Percentiles rank a stretch among this genome's conserved stretches.
phyloP scores from a whole-genome alignment of 1,140 invertebrate species.

The Planococcus citri region DNA sequence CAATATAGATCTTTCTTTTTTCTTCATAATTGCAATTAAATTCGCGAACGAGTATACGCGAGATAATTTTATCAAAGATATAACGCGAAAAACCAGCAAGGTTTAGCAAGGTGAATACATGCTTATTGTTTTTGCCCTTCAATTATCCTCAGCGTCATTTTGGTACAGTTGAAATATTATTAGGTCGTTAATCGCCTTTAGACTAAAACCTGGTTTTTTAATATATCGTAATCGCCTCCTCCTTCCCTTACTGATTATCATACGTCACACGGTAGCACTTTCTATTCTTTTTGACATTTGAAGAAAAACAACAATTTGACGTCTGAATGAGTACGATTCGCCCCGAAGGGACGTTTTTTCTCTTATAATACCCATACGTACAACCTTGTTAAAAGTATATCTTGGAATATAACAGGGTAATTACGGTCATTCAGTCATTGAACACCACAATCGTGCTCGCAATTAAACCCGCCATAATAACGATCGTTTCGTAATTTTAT shows the following conservation, averaged over 20 bases:
- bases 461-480: too few relatives aligned
- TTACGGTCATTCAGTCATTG: neutral
- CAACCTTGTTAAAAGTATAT: neutral
- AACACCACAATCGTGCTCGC: too few relatives aligned
- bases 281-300: neutral
- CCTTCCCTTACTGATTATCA: too few relatives aligned
- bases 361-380: too few relatives aligned
- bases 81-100: neutral
- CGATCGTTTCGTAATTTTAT: too few relatives aligned
- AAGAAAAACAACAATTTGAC: neutral
- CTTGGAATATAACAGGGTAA: too few relatives aligned
- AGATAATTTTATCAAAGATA: neutral
- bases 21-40: neutral
- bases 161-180: neutral
- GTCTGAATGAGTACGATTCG: neutral
- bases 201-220: neutral
- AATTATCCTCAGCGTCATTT: neutral
- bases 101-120: neutral
- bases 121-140: neutral
- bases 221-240: too few relatives aligned
- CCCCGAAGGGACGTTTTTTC: neutral
- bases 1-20: too few relatives aligned
- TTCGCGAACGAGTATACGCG: neutral
- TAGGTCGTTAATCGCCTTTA: conserved; percentile 6
- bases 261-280: neutral